These are phyloP conservation scores for Pelosia muscerda DNA, from an alignment of 2,888 invertebrate species.

Conservation along the genomic window DNA sequence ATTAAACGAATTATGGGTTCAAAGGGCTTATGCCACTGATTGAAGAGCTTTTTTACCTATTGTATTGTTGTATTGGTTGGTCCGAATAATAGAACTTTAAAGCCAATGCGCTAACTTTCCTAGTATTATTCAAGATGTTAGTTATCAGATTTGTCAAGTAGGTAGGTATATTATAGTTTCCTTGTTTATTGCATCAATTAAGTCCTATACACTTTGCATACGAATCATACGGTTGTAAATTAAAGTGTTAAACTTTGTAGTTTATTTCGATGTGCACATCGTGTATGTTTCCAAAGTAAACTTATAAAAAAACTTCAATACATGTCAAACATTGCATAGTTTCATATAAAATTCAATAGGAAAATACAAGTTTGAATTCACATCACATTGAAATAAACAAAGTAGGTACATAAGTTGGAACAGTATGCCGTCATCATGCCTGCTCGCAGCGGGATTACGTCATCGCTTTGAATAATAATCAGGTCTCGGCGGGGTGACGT, in stretches of 20 bases:
- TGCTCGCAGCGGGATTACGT: conserved; percentile 73
- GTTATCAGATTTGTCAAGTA: background rate
- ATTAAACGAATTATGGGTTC: no score
- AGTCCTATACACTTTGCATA: background rate
- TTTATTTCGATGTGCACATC: background rate
- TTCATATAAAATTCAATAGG: background rate
- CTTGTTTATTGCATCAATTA: background rate
- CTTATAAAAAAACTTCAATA: background rate
- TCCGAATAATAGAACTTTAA: no score
- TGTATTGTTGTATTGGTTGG: no score
- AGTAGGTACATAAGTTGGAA: conserved; percentile 28
- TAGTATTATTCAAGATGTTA: background rate
- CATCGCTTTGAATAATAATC: conserved; percentile 70
- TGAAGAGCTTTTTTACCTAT: no score
- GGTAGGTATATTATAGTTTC: background rate
- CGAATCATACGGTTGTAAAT: background rate
- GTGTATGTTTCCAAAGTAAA: background rate
- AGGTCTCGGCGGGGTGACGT: conserved; percentile 63
- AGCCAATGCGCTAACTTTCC: no score
- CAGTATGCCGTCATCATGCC: conserved; percentile 74
- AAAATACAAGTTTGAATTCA: conserved; percentile 15
- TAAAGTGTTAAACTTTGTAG: background rate
- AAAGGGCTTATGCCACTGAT: no score
- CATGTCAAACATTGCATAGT: background rate
- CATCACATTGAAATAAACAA: conserved; percentile 41